Conservation (phyloP, 1,140 invertebrate species). For the Probaryconus sp. region DNA sequence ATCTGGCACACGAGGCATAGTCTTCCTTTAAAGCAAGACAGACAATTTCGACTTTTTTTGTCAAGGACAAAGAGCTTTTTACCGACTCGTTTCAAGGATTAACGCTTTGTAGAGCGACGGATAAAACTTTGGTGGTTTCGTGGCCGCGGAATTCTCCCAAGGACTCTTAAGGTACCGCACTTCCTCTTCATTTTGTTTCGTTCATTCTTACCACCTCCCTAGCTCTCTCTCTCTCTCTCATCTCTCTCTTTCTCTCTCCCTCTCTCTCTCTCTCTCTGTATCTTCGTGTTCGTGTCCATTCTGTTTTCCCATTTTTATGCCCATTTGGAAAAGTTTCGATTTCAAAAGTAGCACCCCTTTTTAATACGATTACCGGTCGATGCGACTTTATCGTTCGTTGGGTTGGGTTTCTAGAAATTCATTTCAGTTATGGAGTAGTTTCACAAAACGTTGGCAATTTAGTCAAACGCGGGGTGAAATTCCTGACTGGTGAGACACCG, state of each 20-base stretch:
- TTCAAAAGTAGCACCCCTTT: conserved; percentile 55
- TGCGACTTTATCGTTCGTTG: conserved; percentile 60
- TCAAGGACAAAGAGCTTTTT: conserved; percentile 67
- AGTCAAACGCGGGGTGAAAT: conserved; percentile 48
- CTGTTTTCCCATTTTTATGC: conserved; percentile 18
- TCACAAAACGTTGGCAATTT: conserved; percentile 61
- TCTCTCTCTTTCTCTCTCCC: too few relatives aligned
- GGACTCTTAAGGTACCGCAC: conserved; percentile 53
- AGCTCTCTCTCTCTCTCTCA: too few relatives aligned
- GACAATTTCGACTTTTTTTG: conserved; percentile 50
- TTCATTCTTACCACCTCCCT: conserved; percentile 26
- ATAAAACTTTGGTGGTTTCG: conserved; percentile 62
- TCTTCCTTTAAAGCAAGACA: conserved; percentile 32
- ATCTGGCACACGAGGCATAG: conserved; percentile 23
- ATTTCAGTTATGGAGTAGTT: conserved; percentile 66
- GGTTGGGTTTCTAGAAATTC: conserved; percentile 52
- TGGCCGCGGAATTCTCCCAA: conserved; percentile 61
- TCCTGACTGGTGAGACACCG: conserved; percentile 13
- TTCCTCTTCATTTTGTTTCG: conserved; percentile 34
- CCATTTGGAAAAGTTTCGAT: conserved; percentile 58
- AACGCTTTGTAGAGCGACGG: conserved; percentile 64
- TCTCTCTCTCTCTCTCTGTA: too few relatives aligned
- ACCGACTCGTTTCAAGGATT: conserved; percentile 67
- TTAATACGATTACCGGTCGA: conserved; percentile 65
- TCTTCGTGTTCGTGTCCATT: conserved; percentile 6